phyloP scores from a whole-genome alignment of 2,113 vertebrate species.

The Patagioenas fasciata region DNA sequence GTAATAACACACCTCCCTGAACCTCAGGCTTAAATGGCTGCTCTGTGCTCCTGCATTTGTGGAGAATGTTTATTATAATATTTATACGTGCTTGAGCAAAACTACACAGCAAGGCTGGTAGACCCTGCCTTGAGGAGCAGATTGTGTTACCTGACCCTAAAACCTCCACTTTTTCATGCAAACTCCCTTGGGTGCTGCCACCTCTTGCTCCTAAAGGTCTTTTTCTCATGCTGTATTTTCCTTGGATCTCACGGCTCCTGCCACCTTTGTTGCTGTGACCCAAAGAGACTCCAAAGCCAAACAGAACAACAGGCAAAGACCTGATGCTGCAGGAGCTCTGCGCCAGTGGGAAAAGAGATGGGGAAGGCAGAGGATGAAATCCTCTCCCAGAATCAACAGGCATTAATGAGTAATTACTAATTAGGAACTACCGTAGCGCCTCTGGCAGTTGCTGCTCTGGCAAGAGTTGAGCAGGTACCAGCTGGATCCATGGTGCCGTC shows the following conservation, averaged over 20 bases:
- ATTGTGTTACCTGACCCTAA: background rate
- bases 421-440: conserved; percentile 84
- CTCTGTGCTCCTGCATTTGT: background rate
- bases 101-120: background rate
- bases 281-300: background rate
- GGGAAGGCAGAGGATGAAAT: background rate
- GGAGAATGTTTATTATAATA: background rate
- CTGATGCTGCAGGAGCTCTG: background rate
- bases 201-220: background rate
- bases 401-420: background rate
- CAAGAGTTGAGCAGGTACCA: conserved; percentile 88
- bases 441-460: conserved; percentile 83
- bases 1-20: too few species aligned
- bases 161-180: background rate
- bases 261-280: background rate
- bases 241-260: background rate
- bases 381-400: background rate
- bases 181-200: background rate
- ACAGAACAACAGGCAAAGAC: background rate
- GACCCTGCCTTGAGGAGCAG: background rate
- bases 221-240: fast-evolving
- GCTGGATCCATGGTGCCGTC: conserved; percentile 97
- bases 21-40: background rate
- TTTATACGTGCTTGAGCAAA: background rate
- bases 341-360: background rate